These are phyloP conservation scores for Mantis religiosa DNA, from an alignment of 2,888 invertebrate species.

Conservation along the genomic window DNA sequence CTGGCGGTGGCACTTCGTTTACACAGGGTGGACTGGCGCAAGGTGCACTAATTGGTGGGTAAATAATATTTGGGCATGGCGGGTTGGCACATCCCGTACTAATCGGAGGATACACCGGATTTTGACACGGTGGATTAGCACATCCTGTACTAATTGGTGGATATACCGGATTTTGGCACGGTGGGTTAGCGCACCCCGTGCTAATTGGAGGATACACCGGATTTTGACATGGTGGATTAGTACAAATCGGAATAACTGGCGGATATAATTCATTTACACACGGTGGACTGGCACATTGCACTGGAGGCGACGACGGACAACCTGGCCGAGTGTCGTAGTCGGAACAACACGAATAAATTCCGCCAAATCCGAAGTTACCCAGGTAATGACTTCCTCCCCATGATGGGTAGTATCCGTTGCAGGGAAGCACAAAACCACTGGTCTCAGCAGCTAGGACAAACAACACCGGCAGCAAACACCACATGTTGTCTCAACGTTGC, in stretches of 20 bases:
- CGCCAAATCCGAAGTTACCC: neutral
- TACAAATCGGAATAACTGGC: neutral
- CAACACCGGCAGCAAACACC: neutral
- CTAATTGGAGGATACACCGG: neutral
- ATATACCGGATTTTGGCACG: neutral
- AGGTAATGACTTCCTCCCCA: neutral
- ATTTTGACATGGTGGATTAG: neutral
- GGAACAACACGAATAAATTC: neutral
- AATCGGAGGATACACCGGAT: neutral
- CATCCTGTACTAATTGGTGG: neutral
- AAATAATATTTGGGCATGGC: neutral
- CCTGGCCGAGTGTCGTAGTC: neutral
- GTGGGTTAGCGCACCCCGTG: too few species aligned
- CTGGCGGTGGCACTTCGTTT: too few species aligned
- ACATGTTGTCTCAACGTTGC: neutral
- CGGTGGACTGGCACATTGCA: neutral
- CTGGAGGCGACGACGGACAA: neutral
- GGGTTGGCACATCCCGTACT: neutral
- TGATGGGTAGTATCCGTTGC: neutral
- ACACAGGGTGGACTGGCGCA: neutral
- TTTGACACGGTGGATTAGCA: neutral
- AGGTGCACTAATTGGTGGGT: neutral
- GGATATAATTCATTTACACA: neutral
- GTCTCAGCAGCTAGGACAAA: neutral
- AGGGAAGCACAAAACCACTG: neutral